Conservation (phyloP, 2,888 invertebrate genomes). For the Morinoia aosen region DNA sequence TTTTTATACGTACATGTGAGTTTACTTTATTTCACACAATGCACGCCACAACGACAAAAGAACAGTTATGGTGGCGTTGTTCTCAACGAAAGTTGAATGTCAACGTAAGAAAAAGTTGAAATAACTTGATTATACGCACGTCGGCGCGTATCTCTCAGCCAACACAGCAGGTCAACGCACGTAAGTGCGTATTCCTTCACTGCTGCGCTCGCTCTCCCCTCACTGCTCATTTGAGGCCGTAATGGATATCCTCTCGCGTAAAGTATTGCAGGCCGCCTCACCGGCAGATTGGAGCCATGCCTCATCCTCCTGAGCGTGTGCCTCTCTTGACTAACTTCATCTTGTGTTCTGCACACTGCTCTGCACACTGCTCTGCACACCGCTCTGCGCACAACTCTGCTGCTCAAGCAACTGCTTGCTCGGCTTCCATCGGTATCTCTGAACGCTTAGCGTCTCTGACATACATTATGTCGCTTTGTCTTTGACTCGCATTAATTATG, state of each 20-base stretch:
- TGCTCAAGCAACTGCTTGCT: too few relatives aligned
- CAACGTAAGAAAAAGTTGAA: neutral
- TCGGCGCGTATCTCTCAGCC: neutral
- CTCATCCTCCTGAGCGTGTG: neutral
- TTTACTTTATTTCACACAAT: too few relatives aligned
- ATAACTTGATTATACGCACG: neutral
- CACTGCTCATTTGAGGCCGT: constrained; percentile 47
- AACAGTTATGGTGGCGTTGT: too few relatives aligned
- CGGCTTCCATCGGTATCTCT: too few relatives aligned
- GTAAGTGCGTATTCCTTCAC: neutral
- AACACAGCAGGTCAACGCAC: neutral
- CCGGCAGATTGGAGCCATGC: constrained; percentile 22
- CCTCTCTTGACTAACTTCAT: neutral
- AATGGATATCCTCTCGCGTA: constrained; percentile 44
- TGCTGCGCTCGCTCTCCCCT: neutral
- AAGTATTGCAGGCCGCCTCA: neutral
- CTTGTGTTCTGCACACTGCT: neutral
- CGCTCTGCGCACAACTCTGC: too few relatives aligned
- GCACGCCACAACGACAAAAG: too few relatives aligned
- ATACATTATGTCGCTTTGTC: neutral
- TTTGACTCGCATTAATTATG: neutral
- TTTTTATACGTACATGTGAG: too few relatives aligned
- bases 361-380: neutral
- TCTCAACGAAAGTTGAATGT: neutral
- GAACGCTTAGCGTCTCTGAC: too few relatives aligned